phyloP scores from a whole-genome alignment of 2,888 invertebrate species.

The Drosophila seclusa region DNA sequence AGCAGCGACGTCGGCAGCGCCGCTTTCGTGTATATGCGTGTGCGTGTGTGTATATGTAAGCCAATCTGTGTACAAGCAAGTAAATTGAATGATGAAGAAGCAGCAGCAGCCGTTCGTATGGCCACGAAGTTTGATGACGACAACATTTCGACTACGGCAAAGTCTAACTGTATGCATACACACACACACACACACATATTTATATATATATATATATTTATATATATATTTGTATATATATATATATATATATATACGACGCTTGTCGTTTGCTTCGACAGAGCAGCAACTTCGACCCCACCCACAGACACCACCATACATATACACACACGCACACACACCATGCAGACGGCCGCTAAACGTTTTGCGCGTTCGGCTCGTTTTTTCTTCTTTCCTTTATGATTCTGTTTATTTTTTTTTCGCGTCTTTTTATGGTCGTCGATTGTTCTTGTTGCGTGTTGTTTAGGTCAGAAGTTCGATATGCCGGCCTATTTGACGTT shows the following conservation, averaged over 20 bases:
- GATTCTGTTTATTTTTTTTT: slow-evolving; percentile 59
- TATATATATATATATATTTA: neutral
- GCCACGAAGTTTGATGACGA: slow-evolving; percentile 73
- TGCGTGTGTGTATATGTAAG: slow-evolving; percentile 42
- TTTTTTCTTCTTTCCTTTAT: slow-evolving; percentile 24
- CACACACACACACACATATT: neutral
- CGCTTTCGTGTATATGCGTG: slow-evolving; percentile 32
- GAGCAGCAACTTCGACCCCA: slow-evolving; percentile 32
- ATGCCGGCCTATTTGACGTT: slow-evolving; percentile 45
- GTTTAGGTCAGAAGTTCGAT: slow-evolving; percentile 76
- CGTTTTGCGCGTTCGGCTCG: slow-evolving; percentile 45
- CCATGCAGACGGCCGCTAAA: slow-evolving; percentile 27
- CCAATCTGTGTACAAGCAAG: slow-evolving; percentile 62
- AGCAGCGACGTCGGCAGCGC: slow-evolving; percentile 41
- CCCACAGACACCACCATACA: slow-evolving; percentile 31
- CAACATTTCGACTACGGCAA: slow-evolving; percentile 56
- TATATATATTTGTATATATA: no score
- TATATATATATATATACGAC: slow-evolving; percentile 11
- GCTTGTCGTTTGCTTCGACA: slow-evolving; percentile 21
- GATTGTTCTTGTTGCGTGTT: slow-evolving; percentile 62
- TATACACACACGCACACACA: neutral
- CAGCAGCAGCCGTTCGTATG: slow-evolving; percentile 35
- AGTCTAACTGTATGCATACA: slow-evolving; percentile 61
- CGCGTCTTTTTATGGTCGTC: slow-evolving; percentile 64
- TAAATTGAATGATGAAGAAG: slow-evolving; percentile 68